A percentile compares a stretch with the other conserved stretches of the same genome.
Evolutionary conservation across 2,113 vertebrate genomes (phyloP).

Genomic region (Barnardius zonarius): DNA sequence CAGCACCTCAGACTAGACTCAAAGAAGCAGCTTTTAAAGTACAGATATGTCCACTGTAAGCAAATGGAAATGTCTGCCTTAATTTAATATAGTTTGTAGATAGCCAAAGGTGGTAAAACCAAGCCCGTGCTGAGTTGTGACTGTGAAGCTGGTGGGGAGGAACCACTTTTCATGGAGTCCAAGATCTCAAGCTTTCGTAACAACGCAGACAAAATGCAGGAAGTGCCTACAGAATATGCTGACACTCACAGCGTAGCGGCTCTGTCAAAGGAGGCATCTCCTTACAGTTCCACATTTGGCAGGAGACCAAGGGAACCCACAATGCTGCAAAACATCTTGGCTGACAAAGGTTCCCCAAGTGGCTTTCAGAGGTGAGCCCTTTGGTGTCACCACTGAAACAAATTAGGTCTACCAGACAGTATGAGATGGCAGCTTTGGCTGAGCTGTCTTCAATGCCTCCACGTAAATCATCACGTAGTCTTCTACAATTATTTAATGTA

Average conservation of each 20-base stretch:
- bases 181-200: background rate
- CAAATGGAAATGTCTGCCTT: background rate
- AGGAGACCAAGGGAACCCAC: background rate
- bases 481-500: background rate
- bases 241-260: background rate
- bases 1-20: background rate
- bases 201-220: background rate
- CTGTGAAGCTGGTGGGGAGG: background rate
- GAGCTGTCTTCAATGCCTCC: background rate
- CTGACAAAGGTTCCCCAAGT: rapidly evolving
- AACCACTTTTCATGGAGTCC: background rate
- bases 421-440: background rate
- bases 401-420: background rate
- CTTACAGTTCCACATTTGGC: background rate
- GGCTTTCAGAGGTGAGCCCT: background rate
- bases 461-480: background rate
- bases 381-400: rapidly evolving
- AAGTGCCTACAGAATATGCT: rapidly evolving
- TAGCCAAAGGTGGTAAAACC: background rate
- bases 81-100: background rate
- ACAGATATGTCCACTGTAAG: background rate
- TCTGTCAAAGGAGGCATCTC: background rate
- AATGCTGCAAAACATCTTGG: background rate
- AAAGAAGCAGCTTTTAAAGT: background rate
- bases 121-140: background rate